Evolutionary conservation across 2,113 vertebrate species (phyloP), one percentile per base, ranked within the genome.

Genomic region (Corythornis cristatus): DNA sequence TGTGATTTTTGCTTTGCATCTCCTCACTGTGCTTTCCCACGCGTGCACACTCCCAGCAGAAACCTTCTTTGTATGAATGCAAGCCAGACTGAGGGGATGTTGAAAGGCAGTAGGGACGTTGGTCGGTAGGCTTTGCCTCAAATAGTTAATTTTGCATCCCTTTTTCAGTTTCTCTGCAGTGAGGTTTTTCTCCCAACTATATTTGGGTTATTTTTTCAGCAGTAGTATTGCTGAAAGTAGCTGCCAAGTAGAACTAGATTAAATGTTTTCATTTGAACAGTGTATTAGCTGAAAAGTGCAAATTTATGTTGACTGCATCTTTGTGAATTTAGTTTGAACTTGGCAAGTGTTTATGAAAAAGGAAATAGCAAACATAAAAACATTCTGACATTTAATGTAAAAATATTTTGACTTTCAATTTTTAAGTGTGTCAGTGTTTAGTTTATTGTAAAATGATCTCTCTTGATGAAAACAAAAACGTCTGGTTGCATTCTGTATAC

Each of bases 391-490:
- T 20, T 40, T 70, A 74, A 70, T 84, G 42, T 53, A 58, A 86
- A 92, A 93, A 84, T 79, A 57, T 92, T 90, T 82, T 91, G 35
- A 76, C 14, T 93, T 84, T 71, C 86, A 10, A 35, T 72, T 95
- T 86, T 79, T 79, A 76, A 56, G 6, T 33, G 10, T 73, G 8
- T 93, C 56, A 68, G 3, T 15, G 4, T 76, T 87, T 67, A 78
- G 53, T 61, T 76, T 89, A 65, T 19, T 89, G 15, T 73, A 57
- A 85, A 85, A 83, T 75, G 10, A 51, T 57, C n/a, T 73, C 5
- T 10, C 45, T 95, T 89, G 85, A 15, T 46, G 50, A 70, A 89
- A 87, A 40, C 7, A 87, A 48, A 83, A 89, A 3, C 1, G 6
- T 75, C 45, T 61, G 22, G 3, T 62, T 91, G 18, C 37, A 14